Percentiles rank a stretch among this genome's conserved stretches.
These are phyloP conservation scores for Allacma fusca DNA, from an alignment of 2,888 invertebrate species.

Conservation along the genomic window DNA sequence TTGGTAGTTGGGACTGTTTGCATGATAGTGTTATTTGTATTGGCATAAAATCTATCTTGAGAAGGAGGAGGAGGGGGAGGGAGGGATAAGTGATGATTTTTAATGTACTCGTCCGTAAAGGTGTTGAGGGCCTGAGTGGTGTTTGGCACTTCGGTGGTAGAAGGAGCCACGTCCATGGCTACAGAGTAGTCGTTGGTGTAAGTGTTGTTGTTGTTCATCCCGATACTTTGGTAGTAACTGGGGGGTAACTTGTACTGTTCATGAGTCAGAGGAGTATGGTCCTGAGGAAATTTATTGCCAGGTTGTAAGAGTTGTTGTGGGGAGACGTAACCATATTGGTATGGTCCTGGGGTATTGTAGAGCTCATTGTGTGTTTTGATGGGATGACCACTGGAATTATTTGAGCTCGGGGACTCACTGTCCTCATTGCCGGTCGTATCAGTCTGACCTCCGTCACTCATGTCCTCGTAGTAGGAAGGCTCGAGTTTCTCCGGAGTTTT, in stretches of 20 bases:
- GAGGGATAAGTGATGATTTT: background rate
- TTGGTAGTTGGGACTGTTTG: too few relatives aligned
- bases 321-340: slow-evolving; percentile 13
- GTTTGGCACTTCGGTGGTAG: background rate
- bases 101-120: slow-evolving; percentile 23
- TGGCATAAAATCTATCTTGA: slow-evolving; percentile 21
- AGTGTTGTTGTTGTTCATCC: slow-evolving; percentile 8
- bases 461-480: slow-evolving; percentile 45
- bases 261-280: background rate
- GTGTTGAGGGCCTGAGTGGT: background rate
- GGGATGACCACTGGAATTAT: slow-evolving; percentile 34
- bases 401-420: slow-evolving; percentile 43
- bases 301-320: background rate
- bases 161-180: slow-evolving; percentile 10
- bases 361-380: slow-evolving; percentile 5
- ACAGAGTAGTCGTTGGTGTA: slow-evolving; percentile 32
- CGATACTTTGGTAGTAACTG: slow-evolving; percentile 52
- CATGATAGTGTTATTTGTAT: too few relatives aligned
- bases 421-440: slow-evolving; percentile 42
- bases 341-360: slow-evolving; percentile 13
- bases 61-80: slow-evolving; percentile 1
- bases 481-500: background rate
- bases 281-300: slow-evolving; percentile 10
- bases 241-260: slow-evolving; percentile 38
- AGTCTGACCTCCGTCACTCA: slow-evolving; percentile 47